Evolutionary conservation across 1,140 invertebrate genomes (phyloP), one percentile per base, ranked within the genome.

Genomic region (Meloidogyne exigua): DNA sequence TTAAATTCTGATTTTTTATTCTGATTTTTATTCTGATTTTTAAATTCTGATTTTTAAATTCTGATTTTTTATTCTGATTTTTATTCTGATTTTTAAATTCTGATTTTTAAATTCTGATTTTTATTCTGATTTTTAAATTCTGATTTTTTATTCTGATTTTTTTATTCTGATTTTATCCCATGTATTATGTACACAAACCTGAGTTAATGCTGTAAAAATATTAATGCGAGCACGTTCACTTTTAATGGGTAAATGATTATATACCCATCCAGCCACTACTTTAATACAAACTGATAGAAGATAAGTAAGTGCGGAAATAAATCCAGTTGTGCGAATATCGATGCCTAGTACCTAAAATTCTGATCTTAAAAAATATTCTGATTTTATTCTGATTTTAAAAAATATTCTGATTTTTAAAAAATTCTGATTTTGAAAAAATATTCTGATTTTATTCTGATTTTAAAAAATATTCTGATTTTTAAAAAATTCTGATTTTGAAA

Each of bases 281-380:
- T 68, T 68, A 21, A 68, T 21, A 21, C 66, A n/a, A 12, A 68
- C 39, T 13, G 66, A 68, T n/a, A 68, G 66, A 5, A 32, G 15
- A 42, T 68, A 68, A n/a, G 66, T 32, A 7, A 23, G 4, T 9
- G 66, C 66, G 21, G 18, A n/a, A 36, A 68, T 32, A 36, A 42
- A n/a, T 18, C 66, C 66, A 1, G 66, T 68, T 32, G 5, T 36
- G 18, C 21, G 66, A 21, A 68, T 68, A 42, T 68, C 66, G n/a
- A 68, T 42, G 4, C 66, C 39, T 42, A 68, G 9, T n/a, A 68
- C 66, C 66, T 68, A 25, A 67, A 32, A 18, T 67, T 28, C 15
- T 32, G 5, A 7, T 68, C 5, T 18, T 9, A 9, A 42, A 68
- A 32, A 68, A n/a, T n/a, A n/a, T n/a, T n/a, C n/a, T n/a, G n/a